Conservation (phyloP, 2,797 vertebrate genomes). For the Mallotus villosus region DNA sequence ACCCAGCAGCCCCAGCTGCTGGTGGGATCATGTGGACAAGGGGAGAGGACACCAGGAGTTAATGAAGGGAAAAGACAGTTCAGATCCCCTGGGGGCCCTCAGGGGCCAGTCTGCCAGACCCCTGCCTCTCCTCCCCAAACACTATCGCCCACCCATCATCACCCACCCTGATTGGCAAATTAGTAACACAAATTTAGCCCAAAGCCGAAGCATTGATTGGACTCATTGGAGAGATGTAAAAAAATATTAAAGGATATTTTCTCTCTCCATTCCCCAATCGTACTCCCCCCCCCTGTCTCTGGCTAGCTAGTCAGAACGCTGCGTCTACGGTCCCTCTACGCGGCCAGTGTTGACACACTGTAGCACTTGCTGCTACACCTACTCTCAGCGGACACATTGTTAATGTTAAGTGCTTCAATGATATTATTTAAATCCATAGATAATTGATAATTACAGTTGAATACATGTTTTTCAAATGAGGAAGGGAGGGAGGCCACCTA, state of each 20-base stretch:
- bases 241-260: slow-evolving; percentile 59
- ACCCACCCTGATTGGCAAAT: slow-evolving; percentile 75
- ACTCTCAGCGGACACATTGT: slow-evolving; percentile 58
- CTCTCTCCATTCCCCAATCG: slow-evolving; percentile 38
- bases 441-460: slow-evolving; percentile 66
- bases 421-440: slow-evolving; percentile 60
- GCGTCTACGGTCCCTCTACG: slow-evolving; percentile 19
- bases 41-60: slow-evolving; percentile 78
- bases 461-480: slow-evolving; percentile 60
- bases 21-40: slow-evolving; percentile 76
- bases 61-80: slow-evolving; percentile 81
- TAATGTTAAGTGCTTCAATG: slow-evolving; percentile 57
- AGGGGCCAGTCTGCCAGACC: slow-evolving; percentile 62
- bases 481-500: slow-evolving; percentile 39
- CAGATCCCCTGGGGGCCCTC: slow-evolving; percentile 68
- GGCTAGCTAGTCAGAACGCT: not conserved
- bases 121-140: slow-evolving; percentile 29
- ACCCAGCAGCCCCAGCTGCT: slow-evolving; percentile 76
- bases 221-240: slow-evolving; percentile 64
- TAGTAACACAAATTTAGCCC: slow-evolving; percentile 76
- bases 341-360: slow-evolving; percentile 52
- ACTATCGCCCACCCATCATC: slow-evolving; percentile 21
- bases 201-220: slow-evolving; percentile 77
- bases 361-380: slow-evolving; percentile 30
- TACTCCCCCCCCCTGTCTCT: slow-evolving; percentile 26